Conservation (phyloP, 2,797 vertebrate species). For the Pseudopleuronectes americanus region DNA sequence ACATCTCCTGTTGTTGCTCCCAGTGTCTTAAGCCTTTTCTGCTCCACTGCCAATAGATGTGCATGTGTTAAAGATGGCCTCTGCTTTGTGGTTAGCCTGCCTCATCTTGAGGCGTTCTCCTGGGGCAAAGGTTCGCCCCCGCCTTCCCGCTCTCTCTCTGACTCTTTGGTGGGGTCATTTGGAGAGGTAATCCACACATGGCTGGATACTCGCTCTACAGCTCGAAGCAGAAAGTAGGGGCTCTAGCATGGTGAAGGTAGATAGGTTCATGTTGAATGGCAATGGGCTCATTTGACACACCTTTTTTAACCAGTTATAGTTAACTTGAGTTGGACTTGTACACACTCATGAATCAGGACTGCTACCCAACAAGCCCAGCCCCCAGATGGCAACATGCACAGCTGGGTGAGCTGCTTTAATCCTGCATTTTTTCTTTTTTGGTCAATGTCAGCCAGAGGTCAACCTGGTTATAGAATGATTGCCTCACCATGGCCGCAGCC, state of each 20-base stretch:
- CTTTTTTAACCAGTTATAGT: slow-evolving; percentile 56
- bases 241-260: slow-evolving; percentile 47
- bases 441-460: slow-evolving; percentile 81
- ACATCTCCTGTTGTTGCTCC: slow-evolving; percentile 40
- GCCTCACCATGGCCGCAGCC: slow-evolving; percentile 62
- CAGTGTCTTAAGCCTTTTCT: slow-evolving; percentile 77
- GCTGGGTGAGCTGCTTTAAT: slow-evolving; percentile 68
- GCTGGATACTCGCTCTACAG: slow-evolving; percentile 64
- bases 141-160: slow-evolving; percentile 17
- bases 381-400: slow-evolving; percentile 52
- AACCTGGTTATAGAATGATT: slow-evolving; percentile 77
- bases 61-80: slow-evolving; percentile 79
- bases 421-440: slow-evolving; percentile 46
- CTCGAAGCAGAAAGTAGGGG: slow-evolving; percentile 40
- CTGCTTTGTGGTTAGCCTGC: slow-evolving; percentile 60
- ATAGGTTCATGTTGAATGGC: slow-evolving; percentile 58
- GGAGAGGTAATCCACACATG: slow-evolving; percentile 77
- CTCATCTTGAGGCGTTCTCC: slow-evolving; percentile 74
- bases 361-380: slow-evolving; percentile 44
- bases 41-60: slow-evolving; percentile 83
- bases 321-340: slow-evolving; percentile 44
- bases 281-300: slow-evolving; percentile 63
- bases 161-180: slow-evolving; percentile 65
- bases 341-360: slow-evolving; percentile 30
- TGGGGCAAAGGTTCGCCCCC: slow-evolving; percentile 64